Conservation (phyloP, 1,140 invertebrate species). For the Cecropterus lyciades region DNA sequence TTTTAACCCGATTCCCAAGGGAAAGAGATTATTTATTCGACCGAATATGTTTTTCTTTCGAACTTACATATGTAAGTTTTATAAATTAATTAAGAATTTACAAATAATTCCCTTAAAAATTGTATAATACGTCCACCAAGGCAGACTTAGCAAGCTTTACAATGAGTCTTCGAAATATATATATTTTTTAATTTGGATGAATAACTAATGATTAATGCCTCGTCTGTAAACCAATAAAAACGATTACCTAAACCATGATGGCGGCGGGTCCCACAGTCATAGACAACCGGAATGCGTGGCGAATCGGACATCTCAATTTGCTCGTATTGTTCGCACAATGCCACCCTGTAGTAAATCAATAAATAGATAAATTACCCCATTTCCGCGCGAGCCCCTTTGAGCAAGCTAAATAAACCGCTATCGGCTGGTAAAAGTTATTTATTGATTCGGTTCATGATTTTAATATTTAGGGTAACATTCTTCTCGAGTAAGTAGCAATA, state of each 20-base stretch:
- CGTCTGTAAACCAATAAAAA: conserved; percentile 5
- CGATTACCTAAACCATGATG: not conserved
- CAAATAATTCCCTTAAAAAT: too few relatives aligned
- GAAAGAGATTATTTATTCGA: too few relatives aligned
- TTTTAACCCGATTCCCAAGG: too few relatives aligned
- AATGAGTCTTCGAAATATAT: too few relatives aligned
- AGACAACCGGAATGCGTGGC: conserved; percentile 51
- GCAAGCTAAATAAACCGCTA: conserved; percentile 30
- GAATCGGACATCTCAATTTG: conserved; percentile 70
- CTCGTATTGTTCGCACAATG: conserved; percentile 58
- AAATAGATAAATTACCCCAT: conserved; percentile 51
- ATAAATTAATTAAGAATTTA: too few relatives aligned
- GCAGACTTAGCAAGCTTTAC: too few relatives aligned
- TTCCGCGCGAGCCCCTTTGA: conserved; percentile 46
- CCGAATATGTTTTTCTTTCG: too few relatives aligned
- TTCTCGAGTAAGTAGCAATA: not conserved
- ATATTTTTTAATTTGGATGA: too few relatives aligned
- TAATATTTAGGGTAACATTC: conserved; percentile 4
- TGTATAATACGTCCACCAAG: too few relatives aligned
- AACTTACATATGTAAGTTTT: too few relatives aligned
- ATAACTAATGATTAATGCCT: not conserved
- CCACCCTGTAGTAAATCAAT: conserved; percentile 39
- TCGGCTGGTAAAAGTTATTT: conserved; percentile 22
- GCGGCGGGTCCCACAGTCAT: conserved; percentile 31
- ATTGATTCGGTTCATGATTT: conserved; percentile 21